A percentile compares a stretch with the other conserved stretches of the same genome.
These are phyloP conservation scores for Quadroppia sp. DNA, from an alignment of 2,888 invertebrate genomes.

Conservation along the genomic window DNA sequence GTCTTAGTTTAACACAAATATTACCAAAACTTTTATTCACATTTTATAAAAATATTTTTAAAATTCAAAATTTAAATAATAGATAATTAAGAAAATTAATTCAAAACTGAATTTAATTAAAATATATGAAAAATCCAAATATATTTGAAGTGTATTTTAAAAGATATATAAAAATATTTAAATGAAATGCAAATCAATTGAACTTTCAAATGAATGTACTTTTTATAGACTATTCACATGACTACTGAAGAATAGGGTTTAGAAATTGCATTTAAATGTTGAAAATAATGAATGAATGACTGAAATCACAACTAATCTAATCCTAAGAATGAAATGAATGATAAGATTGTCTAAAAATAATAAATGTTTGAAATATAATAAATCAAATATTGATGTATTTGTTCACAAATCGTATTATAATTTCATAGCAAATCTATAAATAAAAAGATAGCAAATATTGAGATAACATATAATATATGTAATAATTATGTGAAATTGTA, in stretches of 20 bases:
- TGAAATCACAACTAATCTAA: neutral
- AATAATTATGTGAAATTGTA: neutral
- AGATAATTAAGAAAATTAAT: neutral
- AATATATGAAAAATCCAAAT: neutral
- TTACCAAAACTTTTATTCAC: no score
- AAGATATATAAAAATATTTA: neutral
- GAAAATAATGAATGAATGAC: slow-evolving; percentile 3
- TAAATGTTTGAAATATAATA: slow-evolving; percentile 9
- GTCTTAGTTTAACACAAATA: no score
- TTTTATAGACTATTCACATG: neutral
- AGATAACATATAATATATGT: no score
- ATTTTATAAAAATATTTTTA: neutral
- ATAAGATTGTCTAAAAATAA: neutral
- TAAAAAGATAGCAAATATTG: neutral
- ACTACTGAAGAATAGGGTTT: no score
- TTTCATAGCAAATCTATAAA: neutral
- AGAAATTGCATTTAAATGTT: no score
- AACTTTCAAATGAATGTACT: neutral
- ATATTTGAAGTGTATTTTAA: neutral
- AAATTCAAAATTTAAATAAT: neutral
- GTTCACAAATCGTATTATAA: neutral
- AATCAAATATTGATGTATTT: slow-evolving; percentile 10
- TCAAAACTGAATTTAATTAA: neutral
- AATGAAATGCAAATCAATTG: slow-evolving; percentile 11
- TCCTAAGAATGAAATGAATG: neutral